Evolutionary conservation across 2,888 invertebrate genomes (phyloP).

Genomic region (Orthonychiurus folsomi): DNA sequence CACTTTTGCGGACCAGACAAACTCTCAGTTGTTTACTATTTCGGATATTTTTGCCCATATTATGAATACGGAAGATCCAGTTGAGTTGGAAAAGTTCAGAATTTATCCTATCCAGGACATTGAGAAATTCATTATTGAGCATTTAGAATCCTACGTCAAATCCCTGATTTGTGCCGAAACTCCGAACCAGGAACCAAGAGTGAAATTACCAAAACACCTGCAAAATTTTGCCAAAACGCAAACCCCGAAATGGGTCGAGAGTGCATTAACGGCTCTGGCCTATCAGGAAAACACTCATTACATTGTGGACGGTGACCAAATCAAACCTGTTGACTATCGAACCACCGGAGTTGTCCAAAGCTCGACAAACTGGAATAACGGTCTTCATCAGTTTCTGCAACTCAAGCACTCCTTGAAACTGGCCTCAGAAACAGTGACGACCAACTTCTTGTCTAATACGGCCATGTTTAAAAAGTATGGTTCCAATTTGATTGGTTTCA

Average conservation of each 20-base stretch:
- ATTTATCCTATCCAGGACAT: conserved; percentile 10
- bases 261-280: conserved; percentile 12
- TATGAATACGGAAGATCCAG: not conserved
- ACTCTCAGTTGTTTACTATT: not conserved
- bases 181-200: not conserved
- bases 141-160: conserved; percentile 7
- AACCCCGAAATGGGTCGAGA: conserved; percentile 20
- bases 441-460: conserved; percentile 25
- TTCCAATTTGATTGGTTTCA: conserved; percentile 17
- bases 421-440: conserved; percentile 19
- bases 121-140: conserved; percentile 6
- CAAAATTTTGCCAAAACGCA: conserved; percentile 14
- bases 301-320: conserved; percentile 12
- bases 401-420: conserved; percentile 21
- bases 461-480: conserved; percentile 20
- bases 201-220: conserved; percentile 15
- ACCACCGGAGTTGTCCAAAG: conserved; percentile 21
- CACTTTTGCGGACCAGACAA: not conserved
- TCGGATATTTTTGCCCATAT: conserved; percentile 4
- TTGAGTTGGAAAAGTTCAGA: conserved; percentile 5
- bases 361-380: conserved; percentile 21
- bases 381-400: conserved; percentile 28
- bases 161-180: not conserved
- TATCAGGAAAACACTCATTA: conserved; percentile 21
- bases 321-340: conserved; percentile 25